Evolutionary conservation across 2,797 vertebrate genomes (phyloP).

Genomic region (Chelonia mydas): DNA sequence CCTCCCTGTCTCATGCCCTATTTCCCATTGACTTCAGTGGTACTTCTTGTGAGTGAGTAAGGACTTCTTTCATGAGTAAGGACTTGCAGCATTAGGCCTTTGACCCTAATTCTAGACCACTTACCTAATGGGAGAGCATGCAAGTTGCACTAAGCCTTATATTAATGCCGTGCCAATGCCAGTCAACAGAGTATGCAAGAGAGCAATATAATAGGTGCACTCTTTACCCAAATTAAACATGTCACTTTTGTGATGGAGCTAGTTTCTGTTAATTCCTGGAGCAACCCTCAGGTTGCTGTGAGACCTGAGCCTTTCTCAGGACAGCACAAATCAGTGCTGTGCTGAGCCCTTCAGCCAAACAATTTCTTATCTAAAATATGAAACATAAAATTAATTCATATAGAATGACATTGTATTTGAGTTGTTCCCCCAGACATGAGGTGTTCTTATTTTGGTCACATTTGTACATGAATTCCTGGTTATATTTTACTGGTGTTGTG

Average conservation of each 20-base stretch:
- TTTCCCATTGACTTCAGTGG: not conserved
- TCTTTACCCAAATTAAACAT: not conserved
- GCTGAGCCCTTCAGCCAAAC: constrained; percentile 55
- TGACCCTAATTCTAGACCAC: not conserved
- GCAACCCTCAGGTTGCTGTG: constrained; percentile 40
- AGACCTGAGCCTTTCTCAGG: constrained; percentile 49
- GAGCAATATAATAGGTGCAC: not conserved
- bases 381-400: constrained; percentile 61
- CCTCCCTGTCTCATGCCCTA: not conserved
- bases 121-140: fast-evolving
- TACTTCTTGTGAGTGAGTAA: not conserved
- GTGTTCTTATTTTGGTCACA: not conserved
- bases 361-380: constrained; percentile 41
- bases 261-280: constrained; percentile 58
- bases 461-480: not conserved
- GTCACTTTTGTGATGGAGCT: not conserved
- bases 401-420: constrained; percentile 52
- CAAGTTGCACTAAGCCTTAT: not conserved
- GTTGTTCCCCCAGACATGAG: constrained; percentile 18
- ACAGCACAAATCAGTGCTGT: constrained; percentile 49
- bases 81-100: not conserved
- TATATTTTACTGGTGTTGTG: constrained; percentile 39
- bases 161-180: not conserved
- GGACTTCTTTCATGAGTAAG: not conserved
- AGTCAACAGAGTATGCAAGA: not conserved